Evolutionary conservation across 2,888 invertebrate species (phyloP).

Genomic region (Protonemura montana): DNA sequence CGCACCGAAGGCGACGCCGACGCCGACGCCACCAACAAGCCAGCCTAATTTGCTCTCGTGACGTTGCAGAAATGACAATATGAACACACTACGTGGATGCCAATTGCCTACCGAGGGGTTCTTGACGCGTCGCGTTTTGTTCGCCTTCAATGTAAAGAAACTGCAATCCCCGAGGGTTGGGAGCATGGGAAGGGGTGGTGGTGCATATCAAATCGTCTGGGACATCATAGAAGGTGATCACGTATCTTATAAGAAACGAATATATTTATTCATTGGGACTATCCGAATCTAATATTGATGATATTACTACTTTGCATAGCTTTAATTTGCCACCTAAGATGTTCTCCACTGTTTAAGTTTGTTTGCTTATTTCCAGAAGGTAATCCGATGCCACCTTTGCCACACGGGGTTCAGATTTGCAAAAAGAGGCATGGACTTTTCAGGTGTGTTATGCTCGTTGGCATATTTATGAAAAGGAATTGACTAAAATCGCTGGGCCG

Average conservation of each 20-base stretch:
- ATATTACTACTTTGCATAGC: neutral
- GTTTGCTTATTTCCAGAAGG: no score
- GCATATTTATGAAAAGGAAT: no score
- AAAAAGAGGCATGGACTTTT: no score
- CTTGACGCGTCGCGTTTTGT: neutral
- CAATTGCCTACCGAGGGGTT: neutral
- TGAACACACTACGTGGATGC: neutral
- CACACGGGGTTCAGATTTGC: no score
- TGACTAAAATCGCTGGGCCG: no score
- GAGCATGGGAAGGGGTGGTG: neutral
- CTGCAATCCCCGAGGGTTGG: neutral
- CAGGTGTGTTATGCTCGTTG: no score
- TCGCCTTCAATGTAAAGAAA: neutral
- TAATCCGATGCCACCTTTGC: no score
- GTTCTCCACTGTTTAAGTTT: no score
- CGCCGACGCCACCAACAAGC: conserved; percentile 17
- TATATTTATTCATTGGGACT: neutral
- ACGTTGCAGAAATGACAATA: neutral
- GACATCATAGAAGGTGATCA: neutral
- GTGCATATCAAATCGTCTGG: neutral
- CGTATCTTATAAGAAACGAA: neutral
- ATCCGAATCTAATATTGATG: neutral
- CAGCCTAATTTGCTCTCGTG: conserved; percentile 34
- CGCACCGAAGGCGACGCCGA: conserved; percentile 1
- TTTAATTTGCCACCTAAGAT: no score